These are phyloP conservation scores for Oppia nitens DNA, from an alignment of 1,140 invertebrate genomes.

Conservation along the genomic window DNA sequence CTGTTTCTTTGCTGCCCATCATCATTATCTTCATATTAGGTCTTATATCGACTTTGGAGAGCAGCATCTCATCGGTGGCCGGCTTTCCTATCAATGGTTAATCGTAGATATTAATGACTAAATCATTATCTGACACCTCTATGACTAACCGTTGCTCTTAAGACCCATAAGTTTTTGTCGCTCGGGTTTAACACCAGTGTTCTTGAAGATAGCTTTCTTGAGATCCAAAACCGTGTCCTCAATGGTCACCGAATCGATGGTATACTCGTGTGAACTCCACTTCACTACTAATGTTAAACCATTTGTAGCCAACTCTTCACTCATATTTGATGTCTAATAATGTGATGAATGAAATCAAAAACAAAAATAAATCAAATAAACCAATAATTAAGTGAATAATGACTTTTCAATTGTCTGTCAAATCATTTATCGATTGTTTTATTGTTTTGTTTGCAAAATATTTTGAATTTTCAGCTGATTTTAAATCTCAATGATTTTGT, in stretches of 20 bases:
- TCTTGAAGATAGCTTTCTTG: conserved; percentile 57
- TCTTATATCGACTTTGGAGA: conserved; percentile 17
- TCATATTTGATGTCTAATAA: too few species aligned
- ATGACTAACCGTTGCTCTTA: conserved; percentile 34
- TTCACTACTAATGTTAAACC: conserved; percentile 38
- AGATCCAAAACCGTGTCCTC: conserved; percentile 49
- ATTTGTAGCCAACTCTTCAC: background rate
- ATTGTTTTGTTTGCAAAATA: too few species aligned
- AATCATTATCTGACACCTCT: too few species aligned
- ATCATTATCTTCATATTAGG: conserved; percentile 79
- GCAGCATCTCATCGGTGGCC: conserved; percentile 18
- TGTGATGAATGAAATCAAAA: too few species aligned
- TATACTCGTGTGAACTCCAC: conserved; percentile 76
- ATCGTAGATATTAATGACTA: too few species aligned
- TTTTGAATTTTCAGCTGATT: too few species aligned
- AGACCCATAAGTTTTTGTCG: conserved; percentile 83
- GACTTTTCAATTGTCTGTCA: too few species aligned
- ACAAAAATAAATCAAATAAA: too few species aligned
- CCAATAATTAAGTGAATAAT: too few species aligned
- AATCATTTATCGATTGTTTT: too few species aligned
- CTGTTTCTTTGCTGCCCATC: conserved; percentile 85
- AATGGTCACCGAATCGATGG: conserved; percentile 43
- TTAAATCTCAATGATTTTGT: too few species aligned
- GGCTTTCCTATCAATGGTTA: conserved; percentile 20
- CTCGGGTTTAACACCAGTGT: conserved; percentile 68